Evolutionary conservation across 2,113 vertebrate genomes (phyloP).

Genomic region (Pao palembangensis): DNA sequence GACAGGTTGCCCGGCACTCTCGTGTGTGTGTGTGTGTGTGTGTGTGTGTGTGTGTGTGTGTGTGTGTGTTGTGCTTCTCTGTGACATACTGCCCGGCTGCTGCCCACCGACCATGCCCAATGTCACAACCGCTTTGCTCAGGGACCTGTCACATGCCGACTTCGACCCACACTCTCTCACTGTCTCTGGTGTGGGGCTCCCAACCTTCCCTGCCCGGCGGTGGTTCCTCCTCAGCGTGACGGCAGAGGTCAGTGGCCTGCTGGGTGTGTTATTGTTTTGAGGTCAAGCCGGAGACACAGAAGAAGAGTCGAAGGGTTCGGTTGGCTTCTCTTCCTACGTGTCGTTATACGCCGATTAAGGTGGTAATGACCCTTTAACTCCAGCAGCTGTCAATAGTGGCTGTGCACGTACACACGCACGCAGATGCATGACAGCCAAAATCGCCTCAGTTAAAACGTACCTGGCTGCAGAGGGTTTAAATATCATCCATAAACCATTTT

Average conservation of each 20-base stretch:
- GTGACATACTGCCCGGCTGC: conserved; percentile 28
- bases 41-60: conserved; percentile 19
- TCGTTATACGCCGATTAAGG: conserved; percentile 57
- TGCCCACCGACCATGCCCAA: conserved; percentile 36
- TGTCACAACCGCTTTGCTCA: conserved; percentile 43
- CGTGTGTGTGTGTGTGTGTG: conserved; percentile 20
- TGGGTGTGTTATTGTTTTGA: conserved; percentile 16
- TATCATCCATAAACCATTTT: too few species aligned
- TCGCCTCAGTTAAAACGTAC: not conserved
- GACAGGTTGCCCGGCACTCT: conserved; percentile 34
- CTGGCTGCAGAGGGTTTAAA: too few species aligned
- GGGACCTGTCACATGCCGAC: conserved; percentile 17
- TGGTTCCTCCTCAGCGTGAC: not conserved
- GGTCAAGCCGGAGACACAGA: conserved; percentile 22
- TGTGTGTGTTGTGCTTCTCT: conserved; percentile 11
- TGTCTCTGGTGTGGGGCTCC: not conserved
- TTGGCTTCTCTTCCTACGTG: conserved; percentile 24
- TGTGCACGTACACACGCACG: not conserved
- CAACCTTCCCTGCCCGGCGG: not conserved
- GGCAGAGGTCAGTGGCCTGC: conserved; percentile 10
- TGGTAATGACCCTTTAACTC: conserved; percentile 56
- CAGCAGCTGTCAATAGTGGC: conserved; percentile 55
- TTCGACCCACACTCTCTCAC: conserved; percentile 8
- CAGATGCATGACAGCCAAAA: conserved; percentile 11
- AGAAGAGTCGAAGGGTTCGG: conserved; percentile 13